Base-by-base conservation (phyloP, 2,113 vertebrate genomes). In the Herpetotheres cachinnans region DNA sequence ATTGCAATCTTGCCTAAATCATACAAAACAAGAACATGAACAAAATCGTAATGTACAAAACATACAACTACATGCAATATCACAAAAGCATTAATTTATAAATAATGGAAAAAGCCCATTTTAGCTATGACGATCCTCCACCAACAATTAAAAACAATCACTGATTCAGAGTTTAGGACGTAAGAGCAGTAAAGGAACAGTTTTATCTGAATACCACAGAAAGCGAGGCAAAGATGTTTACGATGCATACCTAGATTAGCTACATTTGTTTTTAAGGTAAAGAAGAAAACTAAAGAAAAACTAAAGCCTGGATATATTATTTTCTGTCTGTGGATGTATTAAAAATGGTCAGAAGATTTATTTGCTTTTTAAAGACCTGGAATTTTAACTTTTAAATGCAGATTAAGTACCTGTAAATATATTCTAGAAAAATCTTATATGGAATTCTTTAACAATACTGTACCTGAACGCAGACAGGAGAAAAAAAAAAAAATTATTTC, bases 1-100 rank as follows among this genome's bases (percentile, higher is more conserved):
- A 7, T 98, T 96, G 34, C 98, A 99, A 8, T 99, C 98, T 44
- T 91, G 97, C 96, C 98, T 99, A 91, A 52, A 91, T 52, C 46
- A 42, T 13, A 86, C 9, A 59, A 83, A 90, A 91, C 12, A 91
- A 93, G 42, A 93, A 89, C 34, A 54, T 3, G 20, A 66, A 81
- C 22, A 82, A 87, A 73, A 66, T 54, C 21, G 13, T 6, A 3
- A 66, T 40, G 49, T 24, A 91, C 3, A 94, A 70, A 72, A 29
- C 18, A 38, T 10, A 76, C 24, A 49, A 14, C 71, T 32, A 76
- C 15, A 82, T 22, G 40, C 52, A 52, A 58, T 34, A 10, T 26
- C 30, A 91, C 21, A 58, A 67, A 22, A 89, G n/a, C 34, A 69
- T 54, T 62, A 18, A n/a, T 67, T 83, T n/a, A 58, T 40, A 82